A percentile compares a stretch with the other conserved stretches of the same genome.
These are phyloP conservation scores for Meloidogyne floridensis DNA, from an alignment of 1,140 invertebrate species.

Conservation along the genomic window DNA sequence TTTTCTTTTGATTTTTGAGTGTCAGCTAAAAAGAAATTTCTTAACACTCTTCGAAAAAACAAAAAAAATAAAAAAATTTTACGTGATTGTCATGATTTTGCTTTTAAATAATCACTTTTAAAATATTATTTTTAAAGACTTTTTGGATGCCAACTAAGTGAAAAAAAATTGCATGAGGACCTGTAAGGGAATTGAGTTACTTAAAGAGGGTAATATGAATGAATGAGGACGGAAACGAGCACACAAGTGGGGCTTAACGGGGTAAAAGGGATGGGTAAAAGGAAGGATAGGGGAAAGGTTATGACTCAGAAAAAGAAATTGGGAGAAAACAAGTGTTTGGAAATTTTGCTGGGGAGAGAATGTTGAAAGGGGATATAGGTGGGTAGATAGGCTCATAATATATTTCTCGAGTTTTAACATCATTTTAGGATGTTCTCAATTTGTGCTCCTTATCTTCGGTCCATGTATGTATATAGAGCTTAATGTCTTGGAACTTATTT, in stretches of 20 bases:
- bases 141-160: no score
- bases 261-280: background rate
- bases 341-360: background rate
- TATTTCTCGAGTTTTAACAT: background rate
- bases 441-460: no score
- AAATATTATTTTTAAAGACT: background rate
- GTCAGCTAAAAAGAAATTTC: no score
- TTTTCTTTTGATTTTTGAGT: no score
- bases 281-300: background rate
- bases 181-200: background rate
- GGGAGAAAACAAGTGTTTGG: background rate
- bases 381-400: background rate
- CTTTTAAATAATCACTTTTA: no score
- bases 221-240: background rate
- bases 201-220: background rate
- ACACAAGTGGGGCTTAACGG: slow-evolving; percentile 9
- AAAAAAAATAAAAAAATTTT: no score
- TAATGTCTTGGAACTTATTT: no score
- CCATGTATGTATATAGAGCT: no score
- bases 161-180: background rate
- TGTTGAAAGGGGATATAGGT: background rate
- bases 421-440: no score
- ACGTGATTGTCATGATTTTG: no score
- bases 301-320: background rate
- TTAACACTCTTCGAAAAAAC: no score